Evolutionary conservation across 2,888 invertebrate species (phyloP).

Genomic region (Ectemnius cavifrons): DNA sequence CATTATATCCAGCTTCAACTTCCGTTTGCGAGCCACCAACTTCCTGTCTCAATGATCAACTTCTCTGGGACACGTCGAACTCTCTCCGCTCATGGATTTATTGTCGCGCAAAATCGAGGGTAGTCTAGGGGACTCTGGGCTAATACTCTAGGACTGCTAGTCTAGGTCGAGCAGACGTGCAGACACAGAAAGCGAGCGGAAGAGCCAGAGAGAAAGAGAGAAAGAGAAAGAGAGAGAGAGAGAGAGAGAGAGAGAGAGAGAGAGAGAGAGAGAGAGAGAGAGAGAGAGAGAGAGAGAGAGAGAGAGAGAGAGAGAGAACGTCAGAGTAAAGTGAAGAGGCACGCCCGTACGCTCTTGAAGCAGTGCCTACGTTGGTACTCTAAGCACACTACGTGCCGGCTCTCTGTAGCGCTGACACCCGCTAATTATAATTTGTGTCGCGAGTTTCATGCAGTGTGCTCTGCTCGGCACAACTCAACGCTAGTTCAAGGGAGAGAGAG

Average conservation of each 20-base stretch:
- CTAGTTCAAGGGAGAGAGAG: constrained; percentile 2
- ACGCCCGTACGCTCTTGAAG: no score
- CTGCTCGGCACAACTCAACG: neutral
- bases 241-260: neutral
- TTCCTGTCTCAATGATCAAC: no score
- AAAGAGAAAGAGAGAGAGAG: neutral
- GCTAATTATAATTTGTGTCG: constrained; percentile 65
- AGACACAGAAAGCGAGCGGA: neutral
- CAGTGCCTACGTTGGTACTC: constrained; percentile 38
- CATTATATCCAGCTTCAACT: no score
- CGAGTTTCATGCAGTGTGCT: constrained; percentile 37
- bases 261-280: neutral
- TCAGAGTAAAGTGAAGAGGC: neutral
- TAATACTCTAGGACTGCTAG: no score
- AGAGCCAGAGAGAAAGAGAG: no score
- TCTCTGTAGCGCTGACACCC: constrained; percentile 54
- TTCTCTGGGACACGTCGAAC: no score
- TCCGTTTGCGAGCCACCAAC: no score
- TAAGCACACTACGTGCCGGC: constrained; percentile 48
- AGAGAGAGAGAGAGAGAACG: neutral
- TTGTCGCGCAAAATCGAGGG: no score
- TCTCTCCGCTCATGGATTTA: no score
- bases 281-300: neutral
- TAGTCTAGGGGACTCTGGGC: no score
- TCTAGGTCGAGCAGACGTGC: no score